Percentiles rank a stretch among this genome's conserved stretches.
Conservation (phyloP, 2,113 vertebrate species). For the Lepus europaeus region DNA sequence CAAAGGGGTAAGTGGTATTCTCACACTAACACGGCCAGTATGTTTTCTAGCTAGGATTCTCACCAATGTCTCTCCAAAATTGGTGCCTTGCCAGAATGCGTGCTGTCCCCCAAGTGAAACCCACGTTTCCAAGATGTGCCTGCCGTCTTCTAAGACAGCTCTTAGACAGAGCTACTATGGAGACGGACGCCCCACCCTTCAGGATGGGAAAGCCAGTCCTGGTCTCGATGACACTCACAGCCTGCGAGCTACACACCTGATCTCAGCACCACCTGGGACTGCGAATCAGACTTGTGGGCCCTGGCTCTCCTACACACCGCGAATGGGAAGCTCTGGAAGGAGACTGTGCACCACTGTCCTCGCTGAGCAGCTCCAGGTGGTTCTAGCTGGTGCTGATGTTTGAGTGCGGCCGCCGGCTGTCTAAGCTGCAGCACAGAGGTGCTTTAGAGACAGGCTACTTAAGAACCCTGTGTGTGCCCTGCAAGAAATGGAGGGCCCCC, state of each 20-base stretch:
- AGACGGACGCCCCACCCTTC: neutral
- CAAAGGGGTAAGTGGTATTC: too few relatives aligned
- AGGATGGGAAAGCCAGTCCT: neutral
- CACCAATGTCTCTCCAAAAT: neutral
- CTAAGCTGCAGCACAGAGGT: neutral
- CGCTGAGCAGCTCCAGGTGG: fast-evolving
- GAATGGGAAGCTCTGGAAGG: neutral
- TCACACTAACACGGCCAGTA: too few relatives aligned
- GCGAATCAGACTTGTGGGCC: neutral
- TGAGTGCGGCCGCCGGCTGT: neutral
- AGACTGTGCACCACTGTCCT: fast-evolving
- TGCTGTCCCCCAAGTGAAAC: neutral
- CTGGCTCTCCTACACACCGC: fast-evolving
- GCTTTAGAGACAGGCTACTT: neutral
- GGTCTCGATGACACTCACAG: neutral
- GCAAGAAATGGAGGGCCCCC: neutral
- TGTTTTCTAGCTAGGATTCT: neutral
- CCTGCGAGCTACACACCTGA: neutral
- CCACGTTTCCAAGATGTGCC: neutral
- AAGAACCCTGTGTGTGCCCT: fast-evolving
- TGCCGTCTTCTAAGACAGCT: too few relatives aligned
- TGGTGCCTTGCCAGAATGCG: fast-evolving
- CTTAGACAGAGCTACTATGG: neutral
- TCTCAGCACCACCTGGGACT: neutral
- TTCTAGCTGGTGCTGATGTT: fast-evolving